Percentiles rank a stretch among this genome's conserved stretches.
These are phyloP conservation scores for Brachyhypopomus gauderio DNA, from an alignment of 2,113 vertebrate genomes.

Conservation along the genomic window DNA sequence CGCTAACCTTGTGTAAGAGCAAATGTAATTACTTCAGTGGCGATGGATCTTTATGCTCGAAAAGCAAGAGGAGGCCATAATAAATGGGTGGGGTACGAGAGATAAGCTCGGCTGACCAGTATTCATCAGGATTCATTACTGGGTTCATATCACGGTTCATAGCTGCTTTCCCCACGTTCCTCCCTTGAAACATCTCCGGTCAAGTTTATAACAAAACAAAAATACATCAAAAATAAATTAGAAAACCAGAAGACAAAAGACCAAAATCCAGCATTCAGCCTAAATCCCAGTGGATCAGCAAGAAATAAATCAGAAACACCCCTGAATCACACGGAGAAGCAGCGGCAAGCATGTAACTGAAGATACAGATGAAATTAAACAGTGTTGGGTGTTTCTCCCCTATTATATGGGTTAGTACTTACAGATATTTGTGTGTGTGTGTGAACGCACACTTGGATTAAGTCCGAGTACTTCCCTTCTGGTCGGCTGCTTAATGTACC, in stretches of 20 bases:
- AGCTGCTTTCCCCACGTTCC: no score
- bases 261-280: background rate
- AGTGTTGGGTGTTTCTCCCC: background rate
- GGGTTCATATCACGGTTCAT: no score
- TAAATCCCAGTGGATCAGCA: background rate
- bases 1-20: slow-evolving; percentile 6
- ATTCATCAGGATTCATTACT: slow-evolving; percentile 4
- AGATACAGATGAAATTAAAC: background rate
- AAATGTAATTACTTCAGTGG: slow-evolving; percentile 11
- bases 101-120: background rate
- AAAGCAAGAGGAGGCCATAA: background rate
- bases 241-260: background rate
- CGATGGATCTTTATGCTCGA: background rate
- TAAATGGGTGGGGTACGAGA: background rate
- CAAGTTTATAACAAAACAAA: no score
- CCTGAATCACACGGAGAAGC: no score
- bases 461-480: background rate
- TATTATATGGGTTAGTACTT: background rate
- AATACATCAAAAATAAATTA: background rate
- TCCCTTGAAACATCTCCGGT: no score
- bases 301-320: background rate
- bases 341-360: background rate
- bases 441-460: background rate
- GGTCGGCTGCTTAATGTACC: background rate
- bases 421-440: background rate